Conservation (phyloP, 2,113 vertebrate species). For the Podarcis muralis region DNA sequence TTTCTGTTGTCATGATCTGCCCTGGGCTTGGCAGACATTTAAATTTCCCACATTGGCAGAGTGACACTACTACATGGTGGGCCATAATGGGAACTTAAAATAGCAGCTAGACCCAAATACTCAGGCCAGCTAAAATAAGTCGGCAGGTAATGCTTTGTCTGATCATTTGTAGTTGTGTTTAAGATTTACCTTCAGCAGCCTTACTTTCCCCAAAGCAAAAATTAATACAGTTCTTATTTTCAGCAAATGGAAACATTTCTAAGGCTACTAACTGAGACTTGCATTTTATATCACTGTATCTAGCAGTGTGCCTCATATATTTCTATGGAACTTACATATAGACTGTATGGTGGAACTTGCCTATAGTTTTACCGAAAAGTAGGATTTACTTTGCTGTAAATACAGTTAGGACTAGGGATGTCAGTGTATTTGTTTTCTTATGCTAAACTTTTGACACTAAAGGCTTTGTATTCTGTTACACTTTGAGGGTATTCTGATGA, state of each 20-base stretch:
- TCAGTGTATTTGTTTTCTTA: neutral
- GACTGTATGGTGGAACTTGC: neutral
- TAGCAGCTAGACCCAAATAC: neutral
- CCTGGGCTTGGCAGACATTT: neutral
- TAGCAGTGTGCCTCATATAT: neutral
- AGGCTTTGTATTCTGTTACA: neutral
- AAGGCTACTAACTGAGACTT: neutral
- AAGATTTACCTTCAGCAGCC: neutral
- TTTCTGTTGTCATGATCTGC: neutral
- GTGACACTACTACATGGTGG: neutral
- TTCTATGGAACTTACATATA: neutral
- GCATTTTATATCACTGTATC: neutral
- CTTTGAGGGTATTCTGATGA: conserved; percentile 1
- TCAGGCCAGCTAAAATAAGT: neutral
- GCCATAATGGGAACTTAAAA: neutral
- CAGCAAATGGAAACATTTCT: neutral
- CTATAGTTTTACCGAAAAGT: neutral
- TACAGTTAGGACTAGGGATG: neutral
- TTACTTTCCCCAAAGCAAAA: neutral
- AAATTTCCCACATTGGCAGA: neutral
- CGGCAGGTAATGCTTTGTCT: neutral
- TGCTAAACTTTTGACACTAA: neutral
- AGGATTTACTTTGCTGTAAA: neutral
- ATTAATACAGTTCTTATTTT: neutral
- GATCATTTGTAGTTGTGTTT: neutral